Evolutionary conservation across 1,140 invertebrate species (phyloP).

Genomic region (Amphibalanus amphitrite): DNA sequence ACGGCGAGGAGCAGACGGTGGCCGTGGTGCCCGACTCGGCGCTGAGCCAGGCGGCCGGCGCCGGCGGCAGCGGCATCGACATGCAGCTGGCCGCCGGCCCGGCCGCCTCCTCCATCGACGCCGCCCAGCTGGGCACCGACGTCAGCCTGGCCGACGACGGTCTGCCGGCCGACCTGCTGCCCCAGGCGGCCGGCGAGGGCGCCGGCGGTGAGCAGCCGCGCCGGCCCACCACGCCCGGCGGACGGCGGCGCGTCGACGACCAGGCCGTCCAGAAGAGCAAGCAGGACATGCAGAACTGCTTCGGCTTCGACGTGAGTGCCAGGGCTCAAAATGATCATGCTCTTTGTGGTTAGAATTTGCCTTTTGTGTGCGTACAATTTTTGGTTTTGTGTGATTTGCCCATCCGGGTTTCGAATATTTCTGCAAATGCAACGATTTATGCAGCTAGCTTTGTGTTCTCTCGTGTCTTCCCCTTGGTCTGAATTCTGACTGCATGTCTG

Average conservation of each 20-base stretch:
- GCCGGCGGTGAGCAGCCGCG: constrained; percentile 10
- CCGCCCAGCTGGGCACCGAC: constrained; percentile 10
- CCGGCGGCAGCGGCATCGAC: constrained; percentile 10
- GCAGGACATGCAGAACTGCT: constrained; percentile 4
- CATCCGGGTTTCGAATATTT: too few species aligned
- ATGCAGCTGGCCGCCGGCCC: constrained; percentile 9
- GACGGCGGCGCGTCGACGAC: constrained; percentile 10
- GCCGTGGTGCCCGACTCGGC: constrained; percentile 25
- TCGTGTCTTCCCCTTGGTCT: too few species aligned
- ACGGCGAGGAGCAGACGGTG: constrained; percentile 26
- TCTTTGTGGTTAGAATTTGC: too few species aligned
- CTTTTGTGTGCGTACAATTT: too few species aligned
- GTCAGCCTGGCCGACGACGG: constrained; percentile 16
- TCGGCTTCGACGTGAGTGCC: constrained; percentile 1
- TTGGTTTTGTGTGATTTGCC: too few species aligned
- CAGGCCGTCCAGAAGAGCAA: neutral
- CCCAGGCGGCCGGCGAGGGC: constrained; percentile 12
- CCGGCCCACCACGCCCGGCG: constrained; percentile 9
- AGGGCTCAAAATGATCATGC: too few species aligned
- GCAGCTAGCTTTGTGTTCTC: too few species aligned
- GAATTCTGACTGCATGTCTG: too few species aligned
- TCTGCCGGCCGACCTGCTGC: constrained; percentile 14
- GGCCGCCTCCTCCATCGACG: constrained; percentile 19
- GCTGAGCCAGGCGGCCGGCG: constrained; percentile 14
- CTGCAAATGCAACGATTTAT: too few species aligned